Evolutionary conservation across 2,797 vertebrate genomes (phyloP).

Genomic region (Pipistrellus kuhlii): DNA sequence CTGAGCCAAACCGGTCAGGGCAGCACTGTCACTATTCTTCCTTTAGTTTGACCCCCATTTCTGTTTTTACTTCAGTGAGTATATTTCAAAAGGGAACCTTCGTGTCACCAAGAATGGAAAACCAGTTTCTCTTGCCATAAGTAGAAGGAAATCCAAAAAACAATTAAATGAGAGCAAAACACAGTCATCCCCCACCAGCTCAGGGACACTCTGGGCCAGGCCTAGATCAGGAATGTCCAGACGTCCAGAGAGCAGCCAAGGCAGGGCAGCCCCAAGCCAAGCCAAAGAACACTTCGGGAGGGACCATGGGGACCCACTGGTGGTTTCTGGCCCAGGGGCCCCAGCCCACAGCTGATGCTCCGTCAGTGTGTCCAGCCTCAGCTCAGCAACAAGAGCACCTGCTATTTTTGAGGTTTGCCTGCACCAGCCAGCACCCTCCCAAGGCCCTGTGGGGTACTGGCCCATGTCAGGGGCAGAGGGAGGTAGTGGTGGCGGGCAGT

Average conservation of each 20-base stretch:
- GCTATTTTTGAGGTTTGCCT: background rate
- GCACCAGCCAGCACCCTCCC: background rate
- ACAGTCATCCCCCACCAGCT: background rate
- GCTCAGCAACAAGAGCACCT: background rate
- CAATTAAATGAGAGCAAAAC: background rate
- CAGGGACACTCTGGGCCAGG: background rate
- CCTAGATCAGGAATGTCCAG: background rate
- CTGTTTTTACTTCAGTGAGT: slow-evolving; percentile 44
- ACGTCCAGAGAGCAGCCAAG: background rate
- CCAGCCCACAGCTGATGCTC: background rate
- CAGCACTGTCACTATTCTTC: background rate
- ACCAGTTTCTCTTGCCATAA: slow-evolving; percentile 52
- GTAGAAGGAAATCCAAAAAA: slow-evolving; percentile 25
- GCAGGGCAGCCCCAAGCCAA: background rate
- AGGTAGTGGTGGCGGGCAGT: background rate
- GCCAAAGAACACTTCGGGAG: background rate
- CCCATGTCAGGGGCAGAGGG: background rate
- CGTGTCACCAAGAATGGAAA: slow-evolving; percentile 1
- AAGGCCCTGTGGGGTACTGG: background rate
- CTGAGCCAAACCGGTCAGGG: no score
- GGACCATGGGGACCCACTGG: background rate
- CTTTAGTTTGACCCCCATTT: background rate
- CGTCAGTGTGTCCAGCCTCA: background rate
- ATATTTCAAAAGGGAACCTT: slow-evolving; percentile 55
- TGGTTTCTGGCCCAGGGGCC: background rate